Evolutionary conservation across 64 coral and sea anemone genomes (phyloP), one percentile per base, ranked within the genome.

Genomic region (Trachythela sp.): DNA sequence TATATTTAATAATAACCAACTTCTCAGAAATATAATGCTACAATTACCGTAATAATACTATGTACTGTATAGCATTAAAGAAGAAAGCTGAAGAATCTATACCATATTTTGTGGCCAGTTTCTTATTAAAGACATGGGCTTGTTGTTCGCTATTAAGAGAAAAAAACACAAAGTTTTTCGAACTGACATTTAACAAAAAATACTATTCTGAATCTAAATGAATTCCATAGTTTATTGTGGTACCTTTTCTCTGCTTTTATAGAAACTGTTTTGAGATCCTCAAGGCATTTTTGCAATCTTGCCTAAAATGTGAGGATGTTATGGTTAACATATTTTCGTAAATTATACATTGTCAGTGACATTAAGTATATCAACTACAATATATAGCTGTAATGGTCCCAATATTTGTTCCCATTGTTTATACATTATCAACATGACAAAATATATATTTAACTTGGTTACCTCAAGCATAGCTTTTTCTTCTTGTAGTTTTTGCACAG

Each of bases 211-310:
- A n/a, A n/a, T n/a, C n/a, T n/a, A n/a, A n/a, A n/a, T n/a, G n/a
- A n/a, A n/a, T n/a, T n/a, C n/a, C n/a, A n/a, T n/a, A n/a, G n/a
- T n/a, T n/a, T n/a, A n/a, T n/a, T n/a, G n/a, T n/a, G n/a, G 48
- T 72, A 97, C 95, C 95, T 91, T 83, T 97, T 97, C n/a, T 97
- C 95, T 48, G 95, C 90, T 48, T 97, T 97, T 0, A 97, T 42
- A 58, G 58, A 77, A 37, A 90, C 88, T 20, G 70, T 40, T 90
- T 87, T 97, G 40, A 92, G 77, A 33, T 94, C 92, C 54, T 92
- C 92, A 90, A 94, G 90, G 80, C 90, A 87, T 10, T 92, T 97
- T 84, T 92, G 92, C 39, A 97, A 92, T 86, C 86, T 89, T 45
- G 67, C 95, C 95, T 97, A 52, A 30, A 29, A 26, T 48, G 13